Evolutionary conservation across 2,113 vertebrate genomes (phyloP).

Genomic region (Misgurnus mizolepis): DNA sequence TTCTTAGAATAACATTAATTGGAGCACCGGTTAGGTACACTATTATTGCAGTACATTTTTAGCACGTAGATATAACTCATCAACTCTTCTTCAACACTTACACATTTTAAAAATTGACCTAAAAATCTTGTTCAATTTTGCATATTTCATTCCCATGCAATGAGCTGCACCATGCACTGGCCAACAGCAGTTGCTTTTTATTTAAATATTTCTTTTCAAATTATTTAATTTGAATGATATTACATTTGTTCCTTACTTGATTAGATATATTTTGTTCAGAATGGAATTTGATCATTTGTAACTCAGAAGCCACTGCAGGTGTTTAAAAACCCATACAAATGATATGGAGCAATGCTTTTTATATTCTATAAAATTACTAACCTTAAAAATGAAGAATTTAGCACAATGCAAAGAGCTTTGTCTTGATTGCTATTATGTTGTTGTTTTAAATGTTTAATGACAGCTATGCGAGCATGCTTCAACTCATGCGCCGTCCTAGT

Average conservation of each 20-base stretch:
- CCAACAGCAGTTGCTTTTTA: neutral
- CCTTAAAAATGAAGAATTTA: no score
- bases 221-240: neutral
- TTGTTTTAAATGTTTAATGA: constrained; percentile 72
- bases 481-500: constrained; percentile 72
- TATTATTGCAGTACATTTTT: neutral
- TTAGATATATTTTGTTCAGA: neutral
- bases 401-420: constrained; percentile 56
- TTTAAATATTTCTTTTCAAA: neutral
- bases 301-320: neutral
- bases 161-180: neutral
- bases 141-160: neutral
- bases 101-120: neutral
- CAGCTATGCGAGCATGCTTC: constrained; percentile 74
- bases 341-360: neutral
- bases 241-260: constrained; percentile 45
- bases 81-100: constrained; percentile 19
- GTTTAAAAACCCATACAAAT: no score
- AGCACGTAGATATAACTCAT: neutral
- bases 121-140: neutral
- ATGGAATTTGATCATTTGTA: no score
- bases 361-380: neutral
- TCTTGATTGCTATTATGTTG: constrained; percentile 65
- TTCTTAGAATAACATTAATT: constrained; percentile 33
- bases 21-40: constrained; percentile 27